Base-by-base conservation (phyloP, 2,113 vertebrate species). In the Hystrix brachyura region DNA sequence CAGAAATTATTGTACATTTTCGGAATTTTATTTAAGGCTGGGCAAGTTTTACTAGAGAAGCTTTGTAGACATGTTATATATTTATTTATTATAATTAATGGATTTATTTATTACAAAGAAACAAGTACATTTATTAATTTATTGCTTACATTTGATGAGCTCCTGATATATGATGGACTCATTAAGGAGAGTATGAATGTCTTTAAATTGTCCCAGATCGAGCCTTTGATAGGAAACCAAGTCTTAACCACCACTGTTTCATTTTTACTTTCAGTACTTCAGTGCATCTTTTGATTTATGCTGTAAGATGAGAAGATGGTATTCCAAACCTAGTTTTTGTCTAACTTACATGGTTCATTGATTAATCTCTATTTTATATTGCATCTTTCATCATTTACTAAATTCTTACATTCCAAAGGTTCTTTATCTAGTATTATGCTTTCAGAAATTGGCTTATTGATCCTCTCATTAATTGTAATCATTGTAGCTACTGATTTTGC, bases 211-310 rank as follows among this genome's bases (percentile, higher is more conserved):
- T 46, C 32, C 19, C 7, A 9, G 29, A 8, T 13, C 57, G n/a
- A 72, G 38, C 14, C 87, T 92, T 79, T 78, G 5, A 23, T 67
- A 60, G 60, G 9, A 94, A 48, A 92, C 4, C 34, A 55, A 38
- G 65, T 92, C 34, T 78, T 78, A 79, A 14, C 43, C 62, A 25
- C 29, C 4, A 86, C 46, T 51, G 25, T 78, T 92, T 87, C 23
- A 60, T n/a, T 94, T 83, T 79, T 29, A 62, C 9, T 91, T 87
- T 78, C 59, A 88, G 62, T 81, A 91, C 67, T 87, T 92, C n/a
- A 43, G 9, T 62, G 18, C 60, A 78, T 43, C n/a, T 80, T 85
- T 91, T 46, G 7, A 53, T 86, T 81, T 53, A n/a, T 76, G 13
- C 65, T 90, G 0, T n/a, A 79, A 57, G 9, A n/a, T 82, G 27